Conservation (phyloP, 1,140 invertebrate species). For the Drosophila seguyi region DNA sequence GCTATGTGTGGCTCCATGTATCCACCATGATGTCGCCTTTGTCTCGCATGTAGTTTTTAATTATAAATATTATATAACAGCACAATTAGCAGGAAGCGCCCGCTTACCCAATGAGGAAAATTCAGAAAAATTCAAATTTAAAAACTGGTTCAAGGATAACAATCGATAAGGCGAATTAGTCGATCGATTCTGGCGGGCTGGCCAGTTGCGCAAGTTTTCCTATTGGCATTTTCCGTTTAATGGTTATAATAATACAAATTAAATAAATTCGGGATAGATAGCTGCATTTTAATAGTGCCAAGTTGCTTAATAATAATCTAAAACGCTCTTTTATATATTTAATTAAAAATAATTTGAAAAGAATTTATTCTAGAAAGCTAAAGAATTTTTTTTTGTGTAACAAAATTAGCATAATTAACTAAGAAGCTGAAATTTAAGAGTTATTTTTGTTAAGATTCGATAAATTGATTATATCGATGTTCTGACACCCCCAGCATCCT, state of each 20-base stretch:
- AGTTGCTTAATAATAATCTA: background rate
- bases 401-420: too few relatives aligned
- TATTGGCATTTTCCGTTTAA: background rate
- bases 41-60: conserved; percentile 26
- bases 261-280: background rate
- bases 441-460: background rate
- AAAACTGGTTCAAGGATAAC: conserved; percentile 21
- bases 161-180: conserved; percentile 7
- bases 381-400: too few relatives aligned
- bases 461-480: background rate
- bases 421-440: background rate
- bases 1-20: background rate
- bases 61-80: conserved; percentile 38
- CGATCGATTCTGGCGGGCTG: background rate
- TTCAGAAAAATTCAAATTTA: conserved; percentile 4
- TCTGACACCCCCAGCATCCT: background rate
- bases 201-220: conserved; percentile 6
- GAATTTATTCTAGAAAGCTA: too few relatives aligned
- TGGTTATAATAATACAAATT: background rate
- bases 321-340: too few relatives aligned
- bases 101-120: background rate
- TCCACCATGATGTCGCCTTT: conserved; percentile 31
- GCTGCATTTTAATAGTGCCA: background rate
- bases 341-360: too few relatives aligned
- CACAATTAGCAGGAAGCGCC: conserved; percentile 32